Evolutionary conservation across 2,888 invertebrate species (phyloP), one percentile per base, ranked within the genome.

Genomic region (Aporophyla nigra): DNA sequence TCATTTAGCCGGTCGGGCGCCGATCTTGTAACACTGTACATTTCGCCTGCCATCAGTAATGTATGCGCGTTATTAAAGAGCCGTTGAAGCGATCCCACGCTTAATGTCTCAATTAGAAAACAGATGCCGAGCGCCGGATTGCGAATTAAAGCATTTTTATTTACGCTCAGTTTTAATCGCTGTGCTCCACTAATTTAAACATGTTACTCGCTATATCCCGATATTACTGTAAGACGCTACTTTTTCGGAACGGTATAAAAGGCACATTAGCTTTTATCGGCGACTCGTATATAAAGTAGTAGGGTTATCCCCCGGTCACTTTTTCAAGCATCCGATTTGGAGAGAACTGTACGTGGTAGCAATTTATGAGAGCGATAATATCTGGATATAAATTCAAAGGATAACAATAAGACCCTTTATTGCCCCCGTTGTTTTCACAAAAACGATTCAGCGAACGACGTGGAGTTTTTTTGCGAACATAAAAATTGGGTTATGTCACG

Each of bases 301-400:
- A 86, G 88, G 90, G 90, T 91, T 91, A 91, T 91, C 90, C 90
- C 82, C 76, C 87, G 94, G 95, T 94, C 94, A 95, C 92, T 95
- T 94, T 94, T 94, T 93, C 91, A 90, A 92, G 92, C 90, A 91
- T 91, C 90, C 92, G 93, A 94, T 93, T 94, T 92, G 87, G 93
- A 92, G 91, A 90, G 91, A 93, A 92, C 93, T 92, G 93, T 93
- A 94, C 94, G 93, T 93, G 92, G 93, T 92, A 92, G 93, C 93
- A 95, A 95, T 96, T 95, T 95, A 95, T 95, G 94, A 91, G 92
- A 88, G 93, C 94, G 95, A 96, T 96, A 95, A 95, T 95, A 96
- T 95, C 95, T 93, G 95, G 95, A 95, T 95, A 96, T 96, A 96
- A 96, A 96, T 96, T 95, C 95, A 95, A 94, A 95, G 96, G 96